Evolutionary conservation across 2,113 vertebrate genomes (phyloP), one percentile per base, ranked within the genome.

Genomic region (Ranitomeya variabilis): DNA sequence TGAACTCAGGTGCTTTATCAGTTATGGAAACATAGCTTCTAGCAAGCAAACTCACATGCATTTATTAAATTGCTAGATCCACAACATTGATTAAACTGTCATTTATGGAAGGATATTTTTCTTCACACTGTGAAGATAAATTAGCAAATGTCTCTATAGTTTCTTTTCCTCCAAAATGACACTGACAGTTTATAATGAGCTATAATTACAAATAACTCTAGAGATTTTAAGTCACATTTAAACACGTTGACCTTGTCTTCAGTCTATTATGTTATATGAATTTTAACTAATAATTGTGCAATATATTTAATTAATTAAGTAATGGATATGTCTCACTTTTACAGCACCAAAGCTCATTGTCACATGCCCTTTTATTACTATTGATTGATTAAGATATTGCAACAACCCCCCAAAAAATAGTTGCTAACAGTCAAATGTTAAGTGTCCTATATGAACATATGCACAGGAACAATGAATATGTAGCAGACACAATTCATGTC

Each of bases 41-140:
- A 51, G 45, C 45, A 76, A 76, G 73, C 19, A 2, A 51, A 19
- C 73, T 45, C 37, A 18, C 51, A 26, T 73, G 73, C 73, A 76
- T 76, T 37, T 76, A 51, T 21, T 76, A 45, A 76, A 52, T 52
- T 76, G 73, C 37, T 52, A 51, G 73, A 76, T 76, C 37, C 15
- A 21, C 45, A 21, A 52, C 73, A 76, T 76, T 76, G 73, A 76
- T 76, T 76, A 76, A 76, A 76, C 7, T 76, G 73, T 76, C 45
- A 76, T 76, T 76, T 51, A 52, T 76, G 19, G 57, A 57, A 79
- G 19, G 76, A 54, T 51, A n/a, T 78, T 74, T 18, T 74, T 78
- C 16, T 78, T 54, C 76, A 54, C 21, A 77, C 74, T 77, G 74
- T 51, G 74, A 57, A 31, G 52, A 60, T 59, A 80, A 80, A 54